Evolutionary conservation across 1,140 invertebrate genomes (phyloP).

Genomic region (Hydropsyche tenuis): DNA sequence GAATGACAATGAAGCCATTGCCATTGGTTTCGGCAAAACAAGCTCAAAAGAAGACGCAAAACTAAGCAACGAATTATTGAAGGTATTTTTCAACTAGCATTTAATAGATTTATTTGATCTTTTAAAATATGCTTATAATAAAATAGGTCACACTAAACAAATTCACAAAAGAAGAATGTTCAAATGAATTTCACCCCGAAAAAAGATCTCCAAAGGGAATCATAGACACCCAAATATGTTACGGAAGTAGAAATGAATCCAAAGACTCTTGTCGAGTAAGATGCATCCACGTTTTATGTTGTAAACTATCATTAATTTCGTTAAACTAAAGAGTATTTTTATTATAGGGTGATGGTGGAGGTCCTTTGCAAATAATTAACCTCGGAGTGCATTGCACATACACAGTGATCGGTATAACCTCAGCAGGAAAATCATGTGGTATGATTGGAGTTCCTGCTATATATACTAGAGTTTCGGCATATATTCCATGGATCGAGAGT

Average conservation of each 20-base stretch:
- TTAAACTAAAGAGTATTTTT: too few relatives aligned
- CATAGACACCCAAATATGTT: not conserved
- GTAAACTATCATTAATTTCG: too few relatives aligned
- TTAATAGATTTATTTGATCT: too few relatives aligned
- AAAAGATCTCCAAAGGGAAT: conserved; percentile 1
- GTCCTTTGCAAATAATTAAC: conserved; percentile 59
- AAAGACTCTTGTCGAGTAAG: conserved; percentile 30
- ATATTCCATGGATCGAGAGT: conserved; percentile 68
- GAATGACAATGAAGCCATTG: conserved; percentile 29
- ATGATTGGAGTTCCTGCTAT: conserved; percentile 62
- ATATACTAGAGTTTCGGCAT: conserved; percentile 67
- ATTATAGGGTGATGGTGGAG: conserved; percentile 68
- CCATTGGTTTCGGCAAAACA: conserved; percentile 44
- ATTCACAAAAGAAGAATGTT: conserved; percentile 4
- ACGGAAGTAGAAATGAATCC: not conserved
- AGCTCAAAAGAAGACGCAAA: not conserved
- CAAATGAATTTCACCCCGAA: not conserved
- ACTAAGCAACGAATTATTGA: conserved; percentile 35
- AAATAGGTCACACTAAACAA: conserved; percentile 20
- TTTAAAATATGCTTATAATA: too few relatives aligned
- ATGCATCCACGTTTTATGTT: too few relatives aligned
- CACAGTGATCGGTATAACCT: conserved; percentile 60
- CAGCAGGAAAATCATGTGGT: conserved; percentile 65
- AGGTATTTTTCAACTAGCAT: conserved; percentile 16
- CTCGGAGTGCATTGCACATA: conserved; percentile 56